A percentile compares a stretch with the other conserved stretches of the same genome.
Evolutionary conservation across 1,140 invertebrate species (phyloP).

Genomic region (Drosophila dunni): DNA sequence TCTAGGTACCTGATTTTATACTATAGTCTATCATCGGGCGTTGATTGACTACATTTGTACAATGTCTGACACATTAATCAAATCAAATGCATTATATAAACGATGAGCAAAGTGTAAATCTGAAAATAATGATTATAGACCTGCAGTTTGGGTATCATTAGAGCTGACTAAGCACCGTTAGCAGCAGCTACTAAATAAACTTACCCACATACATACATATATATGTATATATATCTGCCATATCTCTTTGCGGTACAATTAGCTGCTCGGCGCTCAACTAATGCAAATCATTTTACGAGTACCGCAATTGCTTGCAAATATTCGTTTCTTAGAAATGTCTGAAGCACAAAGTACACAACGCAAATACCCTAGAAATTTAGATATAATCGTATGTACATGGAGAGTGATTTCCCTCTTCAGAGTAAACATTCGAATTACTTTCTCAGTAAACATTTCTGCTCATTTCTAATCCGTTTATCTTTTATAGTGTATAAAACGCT

Average conservation of each 20-base stretch:
- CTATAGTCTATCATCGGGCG: slow-evolving; percentile 22
- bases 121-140: slow-evolving; percentile 16
- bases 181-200: background rate
- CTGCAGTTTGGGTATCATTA: slow-evolving; percentile 14
- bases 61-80: slow-evolving; percentile 8
- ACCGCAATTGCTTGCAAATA: slow-evolving; percentile 50
- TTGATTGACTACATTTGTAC: background rate
- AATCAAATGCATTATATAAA: slow-evolving; percentile 8
- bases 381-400: background rate
- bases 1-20: background rate
- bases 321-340: slow-evolving; percentile 38
- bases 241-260: slow-evolving; percentile 9
- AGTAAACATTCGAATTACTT: too few species aligned
- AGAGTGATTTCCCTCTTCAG: too few species aligned
- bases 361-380: slow-evolving; percentile 20
- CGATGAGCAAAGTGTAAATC: slow-evolving; percentile 12
- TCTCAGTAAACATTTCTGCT: too few species aligned
- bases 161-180: slow-evolving; percentile 23
- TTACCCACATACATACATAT: slow-evolving; percentile 4
- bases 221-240: slow-evolving; percentile 1
- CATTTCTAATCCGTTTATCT: too few species aligned
- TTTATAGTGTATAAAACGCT: too few species aligned
- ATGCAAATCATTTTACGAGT: slow-evolving; percentile 74
- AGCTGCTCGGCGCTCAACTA: slow-evolving; percentile 28
- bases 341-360: slow-evolving; percentile 8